Base-by-base conservation (phyloP, 2,888 invertebrate genomes). In the Harmothoe impar region DNA sequence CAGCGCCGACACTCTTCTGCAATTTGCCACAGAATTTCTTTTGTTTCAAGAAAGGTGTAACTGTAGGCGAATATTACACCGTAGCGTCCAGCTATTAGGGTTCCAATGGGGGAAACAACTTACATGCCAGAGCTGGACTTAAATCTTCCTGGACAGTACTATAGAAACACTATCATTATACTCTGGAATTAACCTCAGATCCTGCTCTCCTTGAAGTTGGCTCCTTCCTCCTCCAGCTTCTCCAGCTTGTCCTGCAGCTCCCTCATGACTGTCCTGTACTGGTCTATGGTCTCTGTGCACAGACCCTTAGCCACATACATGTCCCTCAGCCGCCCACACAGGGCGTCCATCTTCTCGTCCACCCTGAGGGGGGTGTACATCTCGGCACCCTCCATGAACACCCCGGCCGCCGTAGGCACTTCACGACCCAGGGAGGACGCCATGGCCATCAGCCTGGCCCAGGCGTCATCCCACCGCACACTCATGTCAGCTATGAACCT, bases 381-480 rank as follows among this genome's bases (percentile, higher is more conserved):
- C 52, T 91, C 92, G 17, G 90, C 81, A 12, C 91, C 92, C 33
- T 91, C 91, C 17, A 90, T 91, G 81, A 90, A 93, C 51, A 92
- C 91, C 20, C 91, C 91, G 10, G 89, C 52, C 0, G 91, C 89
- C 17, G 91, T 90, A 31, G 92, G 92, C 23, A 90, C 89, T 56
- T 92, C 92, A 0, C 92, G 92, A 0, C 91, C 89, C 17, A 93
- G 33, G 12, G 92, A 93, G 0, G 93, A 93, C 10, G 91, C 25
- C 89, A 93, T 77, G 23, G 92, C 92, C 90, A 89, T 92, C 20
- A 93, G 31, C n/a, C 92, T 84, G 0, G 91, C 92, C 93, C 93
- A 93, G 0, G 90, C 92, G 62, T 93, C 93, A 89, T 93, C 93
- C 93, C 93, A 93, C 17, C 91, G 81, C 33, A 93, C 92, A n/a